Evolutionary conservation across 2,113 vertebrate genomes (phyloP).

Genomic region (Orthonyx spaldingii): DNA sequence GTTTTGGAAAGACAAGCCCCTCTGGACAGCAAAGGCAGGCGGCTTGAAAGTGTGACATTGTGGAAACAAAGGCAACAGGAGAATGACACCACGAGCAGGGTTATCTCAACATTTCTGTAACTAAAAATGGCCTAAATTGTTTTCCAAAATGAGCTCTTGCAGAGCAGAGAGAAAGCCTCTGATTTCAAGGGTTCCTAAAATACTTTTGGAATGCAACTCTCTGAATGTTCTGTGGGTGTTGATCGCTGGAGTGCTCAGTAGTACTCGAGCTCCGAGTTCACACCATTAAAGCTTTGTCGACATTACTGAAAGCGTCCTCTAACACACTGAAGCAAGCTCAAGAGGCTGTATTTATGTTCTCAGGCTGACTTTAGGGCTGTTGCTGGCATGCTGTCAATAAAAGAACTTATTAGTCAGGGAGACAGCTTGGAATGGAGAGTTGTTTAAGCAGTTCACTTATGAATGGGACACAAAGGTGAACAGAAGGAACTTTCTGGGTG

Average conservation of each 20-base stretch:
- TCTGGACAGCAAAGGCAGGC: neutral
- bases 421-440: constrained; percentile 27
- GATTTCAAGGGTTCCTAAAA: constrained; percentile 64
- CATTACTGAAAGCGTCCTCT: constrained; percentile 28
- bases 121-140: constrained; percentile 49
- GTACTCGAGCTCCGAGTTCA: constrained; percentile 29
- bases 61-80: neutral
- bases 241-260: constrained; percentile 38
- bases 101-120: constrained; percentile 21
- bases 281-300: constrained; percentile 53
- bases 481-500: neutral
- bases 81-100: neutral
- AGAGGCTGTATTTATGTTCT: constrained; percentile 58
- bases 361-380: constrained; percentile 54
- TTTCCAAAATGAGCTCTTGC: constrained; percentile 40
- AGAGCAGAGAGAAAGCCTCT: constrained; percentile 55
- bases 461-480: constrained; percentile 40
- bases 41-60: neutral
- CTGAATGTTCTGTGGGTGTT: constrained; percentile 38
- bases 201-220: constrained; percentile 38
- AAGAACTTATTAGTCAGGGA: constrained; percentile 43
- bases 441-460: neutral
- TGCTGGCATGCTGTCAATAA: constrained; percentile 52
- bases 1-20: neutral
- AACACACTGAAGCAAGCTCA: constrained; percentile 26